phyloP scores from a whole-genome alignment of 92 coral and sea anemone genomes.

The Porites divaricata region DNA sequence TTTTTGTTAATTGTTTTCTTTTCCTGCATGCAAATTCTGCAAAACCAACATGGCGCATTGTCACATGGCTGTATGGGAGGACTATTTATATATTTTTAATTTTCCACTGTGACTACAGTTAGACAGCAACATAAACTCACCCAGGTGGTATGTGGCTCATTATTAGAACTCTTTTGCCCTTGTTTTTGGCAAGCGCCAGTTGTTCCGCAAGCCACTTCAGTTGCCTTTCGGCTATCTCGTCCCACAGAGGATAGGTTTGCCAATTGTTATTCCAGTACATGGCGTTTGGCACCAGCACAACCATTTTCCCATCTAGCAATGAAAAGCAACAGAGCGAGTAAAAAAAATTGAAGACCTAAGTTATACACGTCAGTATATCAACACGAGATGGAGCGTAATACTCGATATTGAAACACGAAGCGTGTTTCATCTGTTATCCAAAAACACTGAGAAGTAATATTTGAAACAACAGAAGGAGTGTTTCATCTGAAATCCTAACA shows the following conservation, averaged over 20 bases:
- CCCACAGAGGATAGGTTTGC: slow-evolving; percentile 27
- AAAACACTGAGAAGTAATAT: too few species aligned
- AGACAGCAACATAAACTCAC: slow-evolving; percentile 35
- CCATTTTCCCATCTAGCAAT: slow-evolving; percentile 73
- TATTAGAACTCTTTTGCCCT: slow-evolving; percentile 74
- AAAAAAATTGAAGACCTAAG: too few species aligned
- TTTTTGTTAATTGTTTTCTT: too few species aligned
- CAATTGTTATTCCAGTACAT: slow-evolving; percentile 74
- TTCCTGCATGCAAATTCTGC: too few species aligned
- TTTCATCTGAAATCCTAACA: too few species aligned
- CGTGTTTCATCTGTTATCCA: too few species aligned
- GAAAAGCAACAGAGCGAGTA: background rate
- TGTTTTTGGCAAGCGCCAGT: slow-evolving; percentile 68
- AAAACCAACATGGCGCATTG: too few species aligned
- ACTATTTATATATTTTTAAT: background rate
- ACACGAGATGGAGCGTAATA: too few species aligned
- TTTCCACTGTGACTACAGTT: background rate
- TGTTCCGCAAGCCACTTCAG: slow-evolving; percentile 81
- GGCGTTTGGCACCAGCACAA: slow-evolving; percentile 78
- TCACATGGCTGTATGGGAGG: too few species aligned
- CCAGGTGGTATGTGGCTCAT: slow-evolving; percentile 94
- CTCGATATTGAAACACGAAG: too few species aligned
- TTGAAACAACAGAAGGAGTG: too few species aligned
- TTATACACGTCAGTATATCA: too few species aligned
- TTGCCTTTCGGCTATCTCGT: slow-evolving; percentile 74